Base-by-base conservation (phyloP, 2,888 invertebrate genomes). In the Proisotoma minuta region DNA sequence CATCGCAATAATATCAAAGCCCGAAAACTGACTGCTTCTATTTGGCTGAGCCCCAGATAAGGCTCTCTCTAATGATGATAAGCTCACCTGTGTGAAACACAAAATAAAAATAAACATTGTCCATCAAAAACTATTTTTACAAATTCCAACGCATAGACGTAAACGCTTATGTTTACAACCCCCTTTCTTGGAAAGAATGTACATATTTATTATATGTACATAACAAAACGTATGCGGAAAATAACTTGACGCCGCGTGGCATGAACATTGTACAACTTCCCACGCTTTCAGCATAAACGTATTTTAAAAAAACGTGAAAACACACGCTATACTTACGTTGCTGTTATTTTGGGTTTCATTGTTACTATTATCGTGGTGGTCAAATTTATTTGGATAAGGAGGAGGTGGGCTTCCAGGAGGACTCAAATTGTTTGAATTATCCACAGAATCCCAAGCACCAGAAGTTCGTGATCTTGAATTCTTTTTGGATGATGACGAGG, bases 331-430 rank as follows among this genome's bases (percentile, higher is more conserved):
- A 15, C 65, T 57, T 59, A 65, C 65, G 59, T 53, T 65, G 62
- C 65, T 65, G 26, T 62, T 53, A 53, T 51, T 59, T 15, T 66
- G 63, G 26, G 60, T 60, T 15, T 63, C 66, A 53, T 67, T 66
- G 27, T 51, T 60, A 51, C 58, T 57, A 50, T 60, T 60, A 26
- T 50, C 57, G 22, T 65, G 66, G 58, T 65, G 65, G 59, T 63
- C 64, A 60, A 20, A 12, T 20, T 61, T 60, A 29, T 69, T 63
- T 18, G 73, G 83, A 78, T 91, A 91, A 1, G 91, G 91, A 22
- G 91, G 91, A 20, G 91, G 91, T 47, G 91, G 91, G n/a, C 91
- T 91, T 58, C 91, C 90, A 1, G 90, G 88, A 51, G 89, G 89
- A 22, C 87, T 86, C n/a, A 82, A 76, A 29, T 67, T 78, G 74